A percentile compares a stretch with the other conserved stretches of the same genome.
Conservation (phyloP, 2,797 vertebrate genomes). For the Micrastur ruficollis region DNA sequence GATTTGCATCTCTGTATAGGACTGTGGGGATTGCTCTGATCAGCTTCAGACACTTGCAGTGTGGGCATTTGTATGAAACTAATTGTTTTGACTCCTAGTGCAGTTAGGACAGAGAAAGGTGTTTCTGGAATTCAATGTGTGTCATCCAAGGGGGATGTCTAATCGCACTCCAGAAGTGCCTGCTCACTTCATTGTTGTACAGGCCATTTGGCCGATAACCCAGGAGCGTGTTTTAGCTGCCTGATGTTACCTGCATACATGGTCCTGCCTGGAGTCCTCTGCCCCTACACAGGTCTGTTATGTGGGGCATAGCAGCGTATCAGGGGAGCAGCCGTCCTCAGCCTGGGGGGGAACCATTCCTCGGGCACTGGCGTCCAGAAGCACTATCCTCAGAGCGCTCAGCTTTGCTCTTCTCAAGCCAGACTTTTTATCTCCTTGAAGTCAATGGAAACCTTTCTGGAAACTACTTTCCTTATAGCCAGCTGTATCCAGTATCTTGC, state of each 20-base stretch:
- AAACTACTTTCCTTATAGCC: background rate
- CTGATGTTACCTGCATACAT: background rate
- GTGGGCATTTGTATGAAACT: background rate
- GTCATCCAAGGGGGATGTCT: background rate
- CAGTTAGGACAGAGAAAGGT: background rate
- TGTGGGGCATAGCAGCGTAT: no score
- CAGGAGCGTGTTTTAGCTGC: background rate
- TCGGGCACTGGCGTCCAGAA: background rate
- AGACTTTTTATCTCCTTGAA: background rate
- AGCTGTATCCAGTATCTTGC: background rate
- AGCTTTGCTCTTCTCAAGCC: background rate
- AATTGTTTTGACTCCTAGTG: background rate
- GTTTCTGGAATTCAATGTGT: background rate
- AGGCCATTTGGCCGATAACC: background rate
- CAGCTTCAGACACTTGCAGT: background rate
- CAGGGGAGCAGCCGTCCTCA: background rate
- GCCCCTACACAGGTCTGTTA: background rate
- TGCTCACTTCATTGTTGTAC: background rate
- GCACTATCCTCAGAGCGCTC: background rate
- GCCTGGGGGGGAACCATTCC: no score
- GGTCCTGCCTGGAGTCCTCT: background rate
- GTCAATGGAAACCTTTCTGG: no score
- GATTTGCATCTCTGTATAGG: background rate
- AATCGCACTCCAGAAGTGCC: background rate
- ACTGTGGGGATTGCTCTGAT: background rate